Evolutionary conservation across 2,888 invertebrate species (phyloP).

Genomic region (Ommatoiulus sabulosus): DNA sequence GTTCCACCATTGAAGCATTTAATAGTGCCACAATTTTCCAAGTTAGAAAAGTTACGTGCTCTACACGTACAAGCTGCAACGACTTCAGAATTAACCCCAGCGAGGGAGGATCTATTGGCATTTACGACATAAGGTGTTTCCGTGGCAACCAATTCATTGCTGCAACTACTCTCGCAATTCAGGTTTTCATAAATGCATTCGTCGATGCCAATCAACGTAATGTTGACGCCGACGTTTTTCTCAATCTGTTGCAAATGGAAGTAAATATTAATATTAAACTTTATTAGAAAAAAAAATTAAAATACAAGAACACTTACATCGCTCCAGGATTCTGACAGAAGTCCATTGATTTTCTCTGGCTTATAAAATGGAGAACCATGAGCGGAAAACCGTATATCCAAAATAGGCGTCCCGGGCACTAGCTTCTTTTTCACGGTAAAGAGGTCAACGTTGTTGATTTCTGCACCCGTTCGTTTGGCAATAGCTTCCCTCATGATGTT

Average conservation of each 20-base stretch:
- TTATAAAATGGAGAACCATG: constrained; percentile 95
- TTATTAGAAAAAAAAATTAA: not conserved
- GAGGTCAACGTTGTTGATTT: constrained; percentile 87
- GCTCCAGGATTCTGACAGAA: constrained; percentile 71
- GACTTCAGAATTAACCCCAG: constrained; percentile 88
- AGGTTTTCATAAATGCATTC: constrained; percentile 85
- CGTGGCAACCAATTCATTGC: constrained; percentile 80
- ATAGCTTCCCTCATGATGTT: constrained; percentile 76
- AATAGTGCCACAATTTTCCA: constrained; percentile 65
- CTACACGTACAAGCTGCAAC: constrained; percentile 81
- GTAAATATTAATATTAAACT: not conserved
- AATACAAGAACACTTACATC: not conserved
- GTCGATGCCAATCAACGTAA: constrained; percentile 91
- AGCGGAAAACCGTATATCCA: constrained; percentile 91
- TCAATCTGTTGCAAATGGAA: constrained; percentile 72
- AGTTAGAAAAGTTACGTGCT: constrained; percentile 65
- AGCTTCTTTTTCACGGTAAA: constrained; percentile 87
- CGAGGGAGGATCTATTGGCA: constrained; percentile 93
- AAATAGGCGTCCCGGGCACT: constrained; percentile 68
- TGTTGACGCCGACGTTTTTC: constrained; percentile 77
- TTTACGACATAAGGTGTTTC: constrained; percentile 82
- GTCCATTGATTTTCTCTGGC: constrained; percentile 87
- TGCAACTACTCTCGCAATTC: constrained; percentile 80
- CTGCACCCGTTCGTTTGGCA: constrained; percentile 80
- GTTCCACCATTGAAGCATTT: constrained; percentile 83